These are phyloP conservation scores for Podarcis cretensis DNA, from an alignment of 2,113 vertebrate species.

Conservation along the genomic window DNA sequence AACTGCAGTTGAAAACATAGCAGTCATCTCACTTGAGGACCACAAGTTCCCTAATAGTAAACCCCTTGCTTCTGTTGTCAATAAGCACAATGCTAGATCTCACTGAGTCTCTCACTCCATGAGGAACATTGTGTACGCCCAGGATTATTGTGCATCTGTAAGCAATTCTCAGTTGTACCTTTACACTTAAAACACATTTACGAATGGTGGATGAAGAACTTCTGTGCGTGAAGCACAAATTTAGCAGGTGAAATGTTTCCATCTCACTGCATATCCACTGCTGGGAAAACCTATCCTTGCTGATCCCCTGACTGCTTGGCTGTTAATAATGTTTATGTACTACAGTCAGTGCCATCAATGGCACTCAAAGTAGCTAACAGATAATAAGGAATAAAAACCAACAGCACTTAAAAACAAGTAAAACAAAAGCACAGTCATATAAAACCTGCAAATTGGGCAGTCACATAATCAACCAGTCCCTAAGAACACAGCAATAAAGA, in stretches of 20 bases:
- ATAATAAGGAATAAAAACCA: not conserved
- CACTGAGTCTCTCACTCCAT: not conserved
- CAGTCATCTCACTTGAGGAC: too few species aligned
- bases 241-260: not conserved
- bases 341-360: not conserved
- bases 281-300: not conserved
- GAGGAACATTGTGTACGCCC: too few species aligned
- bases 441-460: not conserved
- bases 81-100: not conserved
- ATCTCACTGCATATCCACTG: not conserved
- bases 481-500: not conserved
- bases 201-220: not conserved
- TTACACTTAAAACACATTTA: not conserved
- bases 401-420: not conserved
- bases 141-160: not conserved
- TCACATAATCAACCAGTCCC: not conserved
- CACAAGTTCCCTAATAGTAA: not conserved
- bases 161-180: not conserved
- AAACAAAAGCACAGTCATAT: not conserved
- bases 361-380: not conserved
- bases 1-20: too few species aligned
- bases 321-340: not conserved
- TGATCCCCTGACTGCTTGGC: not conserved
- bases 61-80: not conserved
- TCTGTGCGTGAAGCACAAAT: not conserved